Conservation (phyloP, 2,113 vertebrate genomes). For the Neodontobutis hainanensis region DNA sequence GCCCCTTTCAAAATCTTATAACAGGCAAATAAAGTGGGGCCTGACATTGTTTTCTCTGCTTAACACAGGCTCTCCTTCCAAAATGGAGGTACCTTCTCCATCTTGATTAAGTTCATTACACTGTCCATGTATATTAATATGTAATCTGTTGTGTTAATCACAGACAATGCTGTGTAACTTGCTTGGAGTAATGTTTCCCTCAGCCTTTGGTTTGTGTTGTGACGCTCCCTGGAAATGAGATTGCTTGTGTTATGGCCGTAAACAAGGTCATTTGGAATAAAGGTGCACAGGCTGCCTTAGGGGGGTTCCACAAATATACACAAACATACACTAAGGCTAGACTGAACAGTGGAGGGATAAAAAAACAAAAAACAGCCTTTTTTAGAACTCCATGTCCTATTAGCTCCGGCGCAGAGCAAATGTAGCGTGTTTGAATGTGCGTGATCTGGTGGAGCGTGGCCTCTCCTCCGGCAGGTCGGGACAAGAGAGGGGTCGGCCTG, state of each 20-base stretch:
- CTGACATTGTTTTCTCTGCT: conserved; percentile 40
- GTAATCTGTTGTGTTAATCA: conserved; percentile 45
- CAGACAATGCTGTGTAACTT: conserved; percentile 35
- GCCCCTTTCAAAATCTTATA: conserved; percentile 50
- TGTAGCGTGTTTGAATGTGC: conserved; percentile 73
- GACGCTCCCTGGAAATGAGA: conserved; percentile 65
- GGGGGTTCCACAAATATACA: conserved; percentile 44
- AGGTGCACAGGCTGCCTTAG: conserved; percentile 75
- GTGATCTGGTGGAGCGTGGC: conserved; percentile 58
- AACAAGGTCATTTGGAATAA: conserved; percentile 82
- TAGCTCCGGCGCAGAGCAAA: conserved; percentile 65
- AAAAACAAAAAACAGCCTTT: conserved; percentile 48
- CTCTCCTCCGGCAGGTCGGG: conserved; percentile 68
- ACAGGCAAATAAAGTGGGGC: conserved; percentile 33
- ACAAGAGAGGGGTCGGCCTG: conserved; percentile 54
- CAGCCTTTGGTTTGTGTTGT: conserved; percentile 33
- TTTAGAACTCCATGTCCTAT: conserved; percentile 70
- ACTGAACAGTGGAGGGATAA: conserved; percentile 53
- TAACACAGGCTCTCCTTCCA: conserved; percentile 48
- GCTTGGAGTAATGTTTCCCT: conserved; percentile 18
- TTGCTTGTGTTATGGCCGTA: conserved; percentile 74
- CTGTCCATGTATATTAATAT: conserved; percentile 22
- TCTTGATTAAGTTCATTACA: conserved; percentile 49
- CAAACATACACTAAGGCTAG: conserved; percentile 18
- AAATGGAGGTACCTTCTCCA: conserved; percentile 66